Conservation (phyloP, 2,888 invertebrate species). For the Leptinotarsa rubiginosa region DNA sequence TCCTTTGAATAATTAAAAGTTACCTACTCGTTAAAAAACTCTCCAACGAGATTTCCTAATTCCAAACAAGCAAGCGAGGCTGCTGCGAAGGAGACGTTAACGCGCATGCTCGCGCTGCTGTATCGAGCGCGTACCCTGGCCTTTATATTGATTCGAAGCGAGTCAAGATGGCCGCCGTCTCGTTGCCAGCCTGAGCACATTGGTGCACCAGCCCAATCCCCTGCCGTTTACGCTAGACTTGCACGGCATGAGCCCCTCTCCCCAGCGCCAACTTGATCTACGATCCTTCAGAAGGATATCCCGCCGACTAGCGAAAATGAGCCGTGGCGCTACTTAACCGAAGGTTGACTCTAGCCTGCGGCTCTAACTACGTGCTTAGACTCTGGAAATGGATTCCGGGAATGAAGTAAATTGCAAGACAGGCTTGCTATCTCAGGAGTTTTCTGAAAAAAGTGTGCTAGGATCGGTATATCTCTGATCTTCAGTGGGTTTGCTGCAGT, state of each 20-base stretch:
- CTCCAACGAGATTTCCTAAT: slow-evolving; percentile 1
- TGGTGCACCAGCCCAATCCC: slow-evolving; percentile 59
- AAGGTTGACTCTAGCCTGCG: slow-evolving; percentile 39
- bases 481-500: slow-evolving; percentile 37
- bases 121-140: slow-evolving; percentile 61
- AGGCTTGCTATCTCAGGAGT: slow-evolving; percentile 59
- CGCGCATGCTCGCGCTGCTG: slow-evolving; percentile 47
- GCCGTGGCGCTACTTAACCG: slow-evolving; percentile 34
- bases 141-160: slow-evolving; percentile 62
- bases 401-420: slow-evolving; percentile 66
- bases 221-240: slow-evolving; percentile 57
- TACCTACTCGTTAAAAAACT: not conserved
- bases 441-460: slow-evolving; percentile 50
- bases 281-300: slow-evolving; percentile 58
- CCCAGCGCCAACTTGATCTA: slow-evolving; percentile 57
- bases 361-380: slow-evolving; percentile 61
- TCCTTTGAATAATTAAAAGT: not conserved
- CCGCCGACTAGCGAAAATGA: slow-evolving; percentile 41
- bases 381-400: slow-evolving; percentile 65
- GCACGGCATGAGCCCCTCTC: slow-evolving; percentile 53
- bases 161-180: slow-evolving; percentile 65
- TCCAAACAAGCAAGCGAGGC: slow-evolving; percentile 4
- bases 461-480: slow-evolving; percentile 38
- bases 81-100: not conserved
- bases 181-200: slow-evolving; percentile 59